Conservation (phyloP, 2,888 invertebrate species). For the Halictus ligatus region DNA sequence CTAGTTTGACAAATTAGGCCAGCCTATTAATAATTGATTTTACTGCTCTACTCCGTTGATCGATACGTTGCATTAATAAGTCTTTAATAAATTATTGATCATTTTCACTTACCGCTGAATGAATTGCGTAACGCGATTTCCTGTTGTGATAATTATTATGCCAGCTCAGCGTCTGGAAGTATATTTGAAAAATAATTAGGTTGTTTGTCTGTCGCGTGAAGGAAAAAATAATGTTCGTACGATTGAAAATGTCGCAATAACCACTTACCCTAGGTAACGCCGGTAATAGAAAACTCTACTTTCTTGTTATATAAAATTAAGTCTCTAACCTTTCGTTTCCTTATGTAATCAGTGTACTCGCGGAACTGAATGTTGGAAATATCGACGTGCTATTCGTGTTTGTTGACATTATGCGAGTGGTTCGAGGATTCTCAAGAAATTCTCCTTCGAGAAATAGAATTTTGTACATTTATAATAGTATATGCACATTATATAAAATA, state of each 20-base stretch:
- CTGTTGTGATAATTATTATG: conserved; percentile 18
- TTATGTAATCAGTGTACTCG: conserved; percentile 37
- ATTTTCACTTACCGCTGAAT: conserved; percentile 8
- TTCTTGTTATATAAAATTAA: conserved; percentile 54
- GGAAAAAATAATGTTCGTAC: conserved; percentile 10
- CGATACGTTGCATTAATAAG: background rate
- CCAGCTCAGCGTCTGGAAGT: conserved; percentile 1
- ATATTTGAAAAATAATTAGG: conserved; percentile 35
- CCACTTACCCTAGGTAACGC: background rate
- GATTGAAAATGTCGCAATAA: conserved; percentile 5
- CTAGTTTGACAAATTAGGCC: background rate
- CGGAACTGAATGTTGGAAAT: conserved; percentile 10
- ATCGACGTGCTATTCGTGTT: background rate
- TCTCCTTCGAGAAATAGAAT: background rate
- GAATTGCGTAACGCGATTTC: conserved; percentile 30
- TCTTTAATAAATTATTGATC: conserved; percentile 20
- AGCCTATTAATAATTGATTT: background rate
- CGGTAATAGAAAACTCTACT: conserved; percentile 32
- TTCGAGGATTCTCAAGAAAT: background rate
- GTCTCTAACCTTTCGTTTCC: conserved; percentile 57
- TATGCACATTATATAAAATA: background rate
- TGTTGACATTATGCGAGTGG: background rate
- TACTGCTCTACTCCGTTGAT: background rate
- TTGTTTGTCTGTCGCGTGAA: background rate
- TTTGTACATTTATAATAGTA: background rate